Conservation (phyloP, 1,140 invertebrate genomes). For the Drosophila biarmipes region DNA sequence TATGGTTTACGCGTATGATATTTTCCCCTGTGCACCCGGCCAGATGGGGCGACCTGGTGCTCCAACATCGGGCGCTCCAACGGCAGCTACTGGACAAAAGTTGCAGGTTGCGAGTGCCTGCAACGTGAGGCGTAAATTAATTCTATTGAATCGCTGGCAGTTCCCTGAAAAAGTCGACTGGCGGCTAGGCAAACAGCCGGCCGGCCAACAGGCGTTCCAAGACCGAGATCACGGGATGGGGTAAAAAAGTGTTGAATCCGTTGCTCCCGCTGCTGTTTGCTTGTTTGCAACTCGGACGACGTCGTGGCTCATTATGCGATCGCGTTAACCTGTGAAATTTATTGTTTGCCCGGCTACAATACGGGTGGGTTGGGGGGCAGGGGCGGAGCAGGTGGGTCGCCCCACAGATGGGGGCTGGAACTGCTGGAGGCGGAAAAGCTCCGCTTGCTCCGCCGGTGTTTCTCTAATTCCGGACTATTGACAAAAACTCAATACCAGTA, state of each 20-base stretch:
- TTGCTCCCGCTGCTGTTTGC: constrained; percentile 63
- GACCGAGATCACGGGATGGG: constrained; percentile 18
- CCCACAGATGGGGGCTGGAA: constrained; percentile 1
- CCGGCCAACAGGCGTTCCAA: constrained; percentile 12
- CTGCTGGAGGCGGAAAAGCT: constrained; percentile 16
- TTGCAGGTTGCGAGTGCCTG: constrained; percentile 33
- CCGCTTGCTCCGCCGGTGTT: constrained; percentile 15
- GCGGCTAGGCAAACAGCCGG: constrained; percentile 47
- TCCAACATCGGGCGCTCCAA: constrained; percentile 5
- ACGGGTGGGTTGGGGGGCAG: constrained; percentile 11
- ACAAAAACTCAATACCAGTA: constrained; percentile 83
- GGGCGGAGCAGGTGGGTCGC: constrained; percentile 16
- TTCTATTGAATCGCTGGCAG: constrained; percentile 82
- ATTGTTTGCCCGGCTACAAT: constrained; percentile 75
- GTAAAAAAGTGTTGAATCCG: constrained; percentile 76
- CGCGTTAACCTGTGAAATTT: constrained; percentile 84
- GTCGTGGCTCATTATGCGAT: constrained; percentile 80
- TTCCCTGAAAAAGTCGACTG: constrained; percentile 64
- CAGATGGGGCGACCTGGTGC: neutral
- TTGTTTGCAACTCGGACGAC: constrained; percentile 64
- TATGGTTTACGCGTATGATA: neutral
- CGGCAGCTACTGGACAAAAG: constrained; percentile 29
- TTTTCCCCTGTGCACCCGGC: neutral
- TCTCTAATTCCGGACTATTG: constrained; percentile 75
- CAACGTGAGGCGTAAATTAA: constrained; percentile 84